These are phyloP conservation scores for Amphiprion clarkii DNA, from an alignment of 2,797 vertebrate species.

Conservation along the genomic window DNA sequence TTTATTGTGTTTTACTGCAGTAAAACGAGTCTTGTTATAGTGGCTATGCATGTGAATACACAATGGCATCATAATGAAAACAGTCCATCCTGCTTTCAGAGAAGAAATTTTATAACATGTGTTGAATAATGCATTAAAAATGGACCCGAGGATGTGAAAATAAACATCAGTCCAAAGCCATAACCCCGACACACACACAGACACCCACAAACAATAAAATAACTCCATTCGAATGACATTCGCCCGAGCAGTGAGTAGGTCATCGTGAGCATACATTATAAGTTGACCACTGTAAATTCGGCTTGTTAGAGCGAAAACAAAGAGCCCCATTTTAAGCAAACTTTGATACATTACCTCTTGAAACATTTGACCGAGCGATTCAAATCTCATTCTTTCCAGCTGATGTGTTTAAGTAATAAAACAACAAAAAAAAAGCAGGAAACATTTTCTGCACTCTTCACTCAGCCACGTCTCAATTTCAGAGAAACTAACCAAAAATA, in stretches of 20 bases:
- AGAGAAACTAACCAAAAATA: slow-evolving; percentile 66
- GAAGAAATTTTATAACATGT: slow-evolving; percentile 49
- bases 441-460: slow-evolving; percentile 24
- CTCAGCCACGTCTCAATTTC: slow-evolving; percentile 55
- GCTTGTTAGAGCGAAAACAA: slow-evolving; percentile 22
- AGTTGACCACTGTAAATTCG: slow-evolving; percentile 27
- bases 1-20: slow-evolving; percentile 55
- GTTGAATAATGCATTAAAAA: slow-evolving; percentile 77
- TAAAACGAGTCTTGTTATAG: slow-evolving; percentile 33
- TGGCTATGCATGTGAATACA: slow-evolving; percentile 33
- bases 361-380: slow-evolving; percentile 20
- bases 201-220: slow-evolving; percentile 33
- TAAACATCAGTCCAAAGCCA: slow-evolving; percentile 61
- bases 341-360: slow-evolving; percentile 24
- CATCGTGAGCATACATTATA: slow-evolving; percentile 39
- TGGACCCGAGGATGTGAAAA: slow-evolving; percentile 53
- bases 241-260: slow-evolving; percentile 34
- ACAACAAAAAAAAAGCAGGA: slow-evolving; percentile 31
- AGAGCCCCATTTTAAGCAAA: slow-evolving; percentile 24
- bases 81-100: slow-evolving; percentile 36
- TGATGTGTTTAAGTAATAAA: slow-evolving; percentile 38
- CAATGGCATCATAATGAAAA: slow-evolving; percentile 54
- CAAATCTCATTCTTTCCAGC: slow-evolving; percentile 26
- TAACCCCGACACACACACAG: slow-evolving; percentile 31
- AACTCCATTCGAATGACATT: slow-evolving; percentile 43